Conservation (phyloP, 2,113 vertebrate genomes). For the Capricornis sumatraensis region DNA sequence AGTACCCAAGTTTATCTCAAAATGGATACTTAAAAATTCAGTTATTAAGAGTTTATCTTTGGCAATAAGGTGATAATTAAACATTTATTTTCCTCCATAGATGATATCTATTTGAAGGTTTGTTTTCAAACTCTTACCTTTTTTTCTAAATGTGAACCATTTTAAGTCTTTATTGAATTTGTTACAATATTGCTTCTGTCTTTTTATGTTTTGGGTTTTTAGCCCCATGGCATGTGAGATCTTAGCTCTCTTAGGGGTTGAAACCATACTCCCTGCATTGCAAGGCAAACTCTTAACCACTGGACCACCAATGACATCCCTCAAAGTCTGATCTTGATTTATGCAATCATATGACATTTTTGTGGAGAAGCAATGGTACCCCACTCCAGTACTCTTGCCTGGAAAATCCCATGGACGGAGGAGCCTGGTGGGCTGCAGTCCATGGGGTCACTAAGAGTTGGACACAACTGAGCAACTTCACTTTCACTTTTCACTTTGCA, state of each 20-base stretch:
- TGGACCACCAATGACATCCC: not conserved
- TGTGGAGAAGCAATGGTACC: not conserved
- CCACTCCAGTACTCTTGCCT: too few species aligned
- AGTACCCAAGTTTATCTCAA: not conserved
- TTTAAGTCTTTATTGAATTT: not conserved
- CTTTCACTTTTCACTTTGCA: too few species aligned
- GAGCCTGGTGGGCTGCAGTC: too few species aligned
- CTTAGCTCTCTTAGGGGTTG: not conserved
- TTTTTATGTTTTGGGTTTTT: not conserved
- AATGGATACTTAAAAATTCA: not conserved
- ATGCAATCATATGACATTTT: not conserved
- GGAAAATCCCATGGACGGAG: too few species aligned
- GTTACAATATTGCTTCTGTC: not conserved
- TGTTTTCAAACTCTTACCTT: not conserved
- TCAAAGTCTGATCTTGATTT: not conserved
- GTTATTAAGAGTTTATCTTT: not conserved
- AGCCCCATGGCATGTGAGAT: not conserved
- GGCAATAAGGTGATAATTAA: not conserved
- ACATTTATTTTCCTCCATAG: conserved; percentile 5
- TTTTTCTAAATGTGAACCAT: not conserved
- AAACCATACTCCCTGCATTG: not conserved
- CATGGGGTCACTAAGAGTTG: too few species aligned
- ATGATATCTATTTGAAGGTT: not conserved
- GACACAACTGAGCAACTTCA: too few species aligned
- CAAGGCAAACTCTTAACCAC: not conserved